Base-by-base conservation (phyloP, 1,140 invertebrate genomes). In the Papilio polyxenes region DNA sequence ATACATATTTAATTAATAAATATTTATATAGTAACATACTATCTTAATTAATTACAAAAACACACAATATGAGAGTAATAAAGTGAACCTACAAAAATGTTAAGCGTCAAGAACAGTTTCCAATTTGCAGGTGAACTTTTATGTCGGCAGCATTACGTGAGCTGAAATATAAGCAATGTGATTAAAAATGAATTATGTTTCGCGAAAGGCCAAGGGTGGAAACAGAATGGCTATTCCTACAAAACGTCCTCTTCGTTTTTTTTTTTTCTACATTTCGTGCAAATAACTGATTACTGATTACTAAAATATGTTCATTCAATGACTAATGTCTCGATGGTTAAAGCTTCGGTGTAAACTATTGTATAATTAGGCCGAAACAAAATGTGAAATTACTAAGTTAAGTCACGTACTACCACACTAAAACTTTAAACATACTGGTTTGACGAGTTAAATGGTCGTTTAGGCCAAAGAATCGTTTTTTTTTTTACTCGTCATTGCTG, bases 111-210 rank as follows among this genome's bases (percentile, higher is more conserved):
- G 86, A 89, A 84, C 86, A 84, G 84, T 88, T 91, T 91, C 88
- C 88, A 92, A 91, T 92, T 92, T 90, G 87, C 85, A 89, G 88
- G 89, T 89, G 89, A 92, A 91, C 87, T 92, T 93, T 92, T 93
- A 92, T 89, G 91, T 90, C 90, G 86, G 87, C 87, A 84, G 87
- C 85, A 81, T 89, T 91, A 93, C 92, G 91, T 93, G 91, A 93
- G 88, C 87, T 90, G 91, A 90, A 92, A 92, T 87, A 83, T 86
- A 87, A 91, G 88, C 89, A 91, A 92, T 89, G 85, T 90, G 90
- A 92, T 93, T 92, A 92, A 92, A 93, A 90, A 93, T 89, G 87
- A 90, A 88, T 89, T 89, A 89, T 89, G 86, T 87, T 85, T 80
- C 75, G 83, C 84, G 81, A 83, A 86, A 86, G 83, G 83, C 84